Conservation (phyloP, 2,888 invertebrate species). For the Drosophila affinis region DNA sequence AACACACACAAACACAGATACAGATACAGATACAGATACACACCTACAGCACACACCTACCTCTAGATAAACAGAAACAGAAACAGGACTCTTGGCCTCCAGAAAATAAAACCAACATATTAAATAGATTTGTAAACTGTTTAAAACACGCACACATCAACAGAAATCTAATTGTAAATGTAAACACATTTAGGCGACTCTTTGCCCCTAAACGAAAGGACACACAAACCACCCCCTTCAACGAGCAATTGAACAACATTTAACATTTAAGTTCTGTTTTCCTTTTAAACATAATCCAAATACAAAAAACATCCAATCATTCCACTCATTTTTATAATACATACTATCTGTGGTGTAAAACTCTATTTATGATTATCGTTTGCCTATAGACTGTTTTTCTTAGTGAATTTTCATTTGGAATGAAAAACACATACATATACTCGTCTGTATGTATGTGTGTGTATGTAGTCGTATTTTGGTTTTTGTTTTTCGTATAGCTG, state of each 20-base stretch:
- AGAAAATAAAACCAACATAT: conserved; percentile 7
- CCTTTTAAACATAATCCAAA: background rate
- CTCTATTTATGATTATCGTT: conserved; percentile 10
- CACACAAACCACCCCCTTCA: background rate
- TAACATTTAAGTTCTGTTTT: background rate
- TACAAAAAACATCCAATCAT: conserved; percentile 12
- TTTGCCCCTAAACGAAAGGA: too few relatives aligned
- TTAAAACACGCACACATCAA: conserved; percentile 27
- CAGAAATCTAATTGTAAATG: background rate
- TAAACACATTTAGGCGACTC: too few relatives aligned
- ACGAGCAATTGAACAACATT: background rate
- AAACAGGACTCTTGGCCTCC: conserved; percentile 4
- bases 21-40: conserved; percentile 35
- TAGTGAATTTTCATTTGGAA: conserved; percentile 15
- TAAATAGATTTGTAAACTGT: background rate
- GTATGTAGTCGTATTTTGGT: too few relatives aligned
- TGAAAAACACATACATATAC: conserved; percentile 6
- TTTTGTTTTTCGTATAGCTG: conserved; percentile 9
- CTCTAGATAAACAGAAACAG: conserved; percentile 36
- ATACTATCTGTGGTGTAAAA: conserved; percentile 16
- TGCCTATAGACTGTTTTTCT: conserved; percentile 9
- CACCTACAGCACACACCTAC: background rate
- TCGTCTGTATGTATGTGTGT: too few relatives aligned
- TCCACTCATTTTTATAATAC: conserved; percentile 28
- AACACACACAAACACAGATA: conserved; percentile 43